Percentiles rank a stretch among this genome's conserved stretches.
phyloP scores from a whole-genome alignment of 2,888 invertebrate species.

The Belgica antarctica region DNA sequence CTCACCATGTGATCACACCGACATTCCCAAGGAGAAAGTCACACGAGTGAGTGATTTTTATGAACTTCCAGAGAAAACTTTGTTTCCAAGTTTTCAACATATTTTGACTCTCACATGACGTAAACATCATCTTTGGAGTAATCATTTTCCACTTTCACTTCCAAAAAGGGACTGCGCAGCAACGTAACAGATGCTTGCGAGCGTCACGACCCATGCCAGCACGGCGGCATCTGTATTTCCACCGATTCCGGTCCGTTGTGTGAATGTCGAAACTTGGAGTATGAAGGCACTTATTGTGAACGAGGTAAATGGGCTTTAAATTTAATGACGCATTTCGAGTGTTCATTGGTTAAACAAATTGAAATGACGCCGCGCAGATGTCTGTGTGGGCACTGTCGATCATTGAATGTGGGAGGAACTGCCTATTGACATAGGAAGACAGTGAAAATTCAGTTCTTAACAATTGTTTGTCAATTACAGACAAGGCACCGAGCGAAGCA shows the following conservation, averaged over 20 bases:
- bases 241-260: constrained; percentile 93
- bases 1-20: constrained; percentile 54
- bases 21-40: constrained; percentile 54
- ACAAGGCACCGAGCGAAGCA: constrained; percentile 89
- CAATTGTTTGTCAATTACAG: too few relatives aligned
- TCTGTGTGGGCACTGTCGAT: too few relatives aligned
- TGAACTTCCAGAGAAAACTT: constrained; percentile 10
- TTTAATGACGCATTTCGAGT: too few relatives aligned
- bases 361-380: too few relatives aligned
- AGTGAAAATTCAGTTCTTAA: too few relatives aligned
- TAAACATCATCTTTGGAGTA: too few relatives aligned
- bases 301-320: constrained; percentile 83
- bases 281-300: constrained; percentile 91
- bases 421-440: too few relatives aligned
- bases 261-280: constrained; percentile 91
- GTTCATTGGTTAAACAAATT: too few relatives aligned
- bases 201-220: constrained; percentile 86
- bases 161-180: constrained; percentile 34
- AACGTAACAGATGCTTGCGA: constrained; percentile 83
- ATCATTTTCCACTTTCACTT: not conserved
- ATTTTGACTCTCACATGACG: too few relatives aligned
- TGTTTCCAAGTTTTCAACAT: not conserved
- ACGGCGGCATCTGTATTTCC: constrained; percentile 93
- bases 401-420: too few relatives aligned
- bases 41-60: constrained; percentile 50